A percentile compares a stretch with the other conserved stretches of the same genome.
Evolutionary conservation across 2,113 vertebrate genomes (phyloP).

Genomic region (Mesocricetus auratus): DNA sequence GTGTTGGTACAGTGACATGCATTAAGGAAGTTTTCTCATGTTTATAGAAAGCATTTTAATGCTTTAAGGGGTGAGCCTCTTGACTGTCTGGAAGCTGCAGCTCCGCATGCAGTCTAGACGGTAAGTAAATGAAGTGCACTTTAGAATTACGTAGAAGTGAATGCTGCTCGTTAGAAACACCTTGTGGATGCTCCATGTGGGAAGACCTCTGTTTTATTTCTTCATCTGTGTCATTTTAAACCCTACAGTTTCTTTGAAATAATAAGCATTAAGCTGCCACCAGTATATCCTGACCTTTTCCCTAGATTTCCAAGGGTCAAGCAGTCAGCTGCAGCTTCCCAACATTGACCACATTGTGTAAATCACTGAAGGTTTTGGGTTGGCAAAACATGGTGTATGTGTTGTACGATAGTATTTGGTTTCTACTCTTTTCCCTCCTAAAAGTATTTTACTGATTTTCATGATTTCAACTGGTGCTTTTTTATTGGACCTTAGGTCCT

Average conservation of each 20-base stretch:
- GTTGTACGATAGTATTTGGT: neutral
- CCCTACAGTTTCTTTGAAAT: neutral
- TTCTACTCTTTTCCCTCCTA: neutral
- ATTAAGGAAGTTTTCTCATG: neutral
- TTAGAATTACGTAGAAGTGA: neutral
- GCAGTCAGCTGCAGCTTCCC: neutral
- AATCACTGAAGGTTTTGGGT: neutral
- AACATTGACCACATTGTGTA: neutral
- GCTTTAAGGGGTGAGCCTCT: neutral
- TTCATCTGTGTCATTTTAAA: constrained; percentile 27
- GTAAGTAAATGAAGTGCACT: neutral
- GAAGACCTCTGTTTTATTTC: neutral
- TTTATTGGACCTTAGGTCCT: constrained; percentile 31
- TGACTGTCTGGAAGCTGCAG: neutral
- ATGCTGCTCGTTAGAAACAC: neutral
- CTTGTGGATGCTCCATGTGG: neutral
- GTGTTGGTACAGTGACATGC: neutral
- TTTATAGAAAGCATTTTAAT: neutral
- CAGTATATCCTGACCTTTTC: neutral
- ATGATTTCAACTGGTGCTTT: neutral
- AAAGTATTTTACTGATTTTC: neutral
- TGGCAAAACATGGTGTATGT: neutral
- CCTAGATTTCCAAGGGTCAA: neutral
- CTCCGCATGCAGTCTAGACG: neutral
- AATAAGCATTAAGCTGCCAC: neutral